phyloP scores from a whole-genome alignment of 2,113 vertebrate species.

The Neodontobutis hainanensis region DNA sequence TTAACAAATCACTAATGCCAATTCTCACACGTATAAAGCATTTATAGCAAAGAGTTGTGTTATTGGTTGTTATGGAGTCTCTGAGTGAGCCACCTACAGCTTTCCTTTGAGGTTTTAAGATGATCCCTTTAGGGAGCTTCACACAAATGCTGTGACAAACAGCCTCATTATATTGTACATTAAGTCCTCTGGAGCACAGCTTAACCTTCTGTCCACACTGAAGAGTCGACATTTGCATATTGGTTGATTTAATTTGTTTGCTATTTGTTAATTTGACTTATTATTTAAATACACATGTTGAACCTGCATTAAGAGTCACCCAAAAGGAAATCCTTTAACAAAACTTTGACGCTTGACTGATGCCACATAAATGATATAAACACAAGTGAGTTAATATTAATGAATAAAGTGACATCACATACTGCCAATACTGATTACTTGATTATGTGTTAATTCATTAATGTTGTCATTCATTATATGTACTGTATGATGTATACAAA shows the following conservation, averaged over 20 bases:
- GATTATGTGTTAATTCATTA: no score
- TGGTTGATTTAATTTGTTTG: slow-evolving; percentile 4
- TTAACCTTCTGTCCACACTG: not conserved
- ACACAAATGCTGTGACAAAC: slow-evolving; percentile 60
- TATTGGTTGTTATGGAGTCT: slow-evolving; percentile 51
- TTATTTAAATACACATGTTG: slow-evolving; percentile 24
- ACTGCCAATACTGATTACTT: no score
- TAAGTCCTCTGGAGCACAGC: not conserved
- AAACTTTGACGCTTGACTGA: not conserved
- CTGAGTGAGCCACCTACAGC: slow-evolving; percentile 27
- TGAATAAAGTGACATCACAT: no score
- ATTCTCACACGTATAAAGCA: not conserved
- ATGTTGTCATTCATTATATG: no score
- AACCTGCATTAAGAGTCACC: not conserved
- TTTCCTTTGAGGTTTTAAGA: slow-evolving; percentile 50
- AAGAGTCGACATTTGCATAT: slow-evolving; percentile 36
- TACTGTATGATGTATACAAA: no score
- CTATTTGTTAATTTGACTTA: slow-evolving; percentile 19
- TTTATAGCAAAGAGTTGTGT: not conserved
- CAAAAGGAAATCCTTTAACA: not conserved
- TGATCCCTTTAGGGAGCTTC: slow-evolving; percentile 34
- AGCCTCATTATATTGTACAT: slow-evolving; percentile 18
- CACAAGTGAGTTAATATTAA: no score
- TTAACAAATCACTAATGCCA: no score
- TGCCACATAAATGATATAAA: not conserved